Percentiles rank a stretch among this genome's conserved stretches.
phyloP scores from a whole-genome alignment of 2,888 invertebrate genomes.

The Cerastis rubricosa region DNA sequence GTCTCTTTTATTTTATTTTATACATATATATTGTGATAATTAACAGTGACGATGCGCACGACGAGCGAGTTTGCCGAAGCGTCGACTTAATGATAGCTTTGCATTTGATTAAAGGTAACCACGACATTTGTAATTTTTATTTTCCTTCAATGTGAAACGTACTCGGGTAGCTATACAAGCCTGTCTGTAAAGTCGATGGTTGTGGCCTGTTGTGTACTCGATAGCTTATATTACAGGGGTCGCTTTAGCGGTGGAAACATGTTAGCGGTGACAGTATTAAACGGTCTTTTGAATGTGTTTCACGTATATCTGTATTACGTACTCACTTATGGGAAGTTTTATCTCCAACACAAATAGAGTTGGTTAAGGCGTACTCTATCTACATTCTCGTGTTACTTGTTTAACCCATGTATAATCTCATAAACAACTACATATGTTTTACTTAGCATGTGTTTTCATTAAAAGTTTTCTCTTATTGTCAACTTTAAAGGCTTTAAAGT shows the following conservation, averaged over 20 bases:
- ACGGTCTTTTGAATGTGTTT: constrained; percentile 79
- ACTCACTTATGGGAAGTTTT: constrained; percentile 41
- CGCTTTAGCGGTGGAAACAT: constrained; percentile 78
- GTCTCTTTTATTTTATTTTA: constrained; percentile 89
- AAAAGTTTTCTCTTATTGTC: not conserved
- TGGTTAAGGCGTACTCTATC: constrained; percentile 16
- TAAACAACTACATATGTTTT: constrained; percentile 11
- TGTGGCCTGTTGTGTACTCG: constrained; percentile 75
- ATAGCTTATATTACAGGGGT: constrained; percentile 76
- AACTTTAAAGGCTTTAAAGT: not conserved
- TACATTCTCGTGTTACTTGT: constrained; percentile 7
- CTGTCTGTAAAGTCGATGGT: constrained; percentile 69
- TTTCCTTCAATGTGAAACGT: constrained; percentile 74
- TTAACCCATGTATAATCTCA: not conserved
- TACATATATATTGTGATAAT: constrained; percentile 89
- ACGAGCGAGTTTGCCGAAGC: constrained; percentile 85
- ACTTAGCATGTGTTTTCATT: not conserved
- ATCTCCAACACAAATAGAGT: constrained; percentile 28
- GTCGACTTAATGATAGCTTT: constrained; percentile 88
- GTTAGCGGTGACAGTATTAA: constrained; percentile 80
- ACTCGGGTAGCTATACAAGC: constrained; percentile 67
- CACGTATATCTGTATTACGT: constrained; percentile 52
- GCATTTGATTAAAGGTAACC: constrained; percentile 89
- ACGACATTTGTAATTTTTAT: constrained; percentile 85
- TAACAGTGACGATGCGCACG: constrained; percentile 89